phyloP scores from a whole-genome alignment of 2,888 invertebrate genomes.

The Rambutsinella grinnellia region DNA sequence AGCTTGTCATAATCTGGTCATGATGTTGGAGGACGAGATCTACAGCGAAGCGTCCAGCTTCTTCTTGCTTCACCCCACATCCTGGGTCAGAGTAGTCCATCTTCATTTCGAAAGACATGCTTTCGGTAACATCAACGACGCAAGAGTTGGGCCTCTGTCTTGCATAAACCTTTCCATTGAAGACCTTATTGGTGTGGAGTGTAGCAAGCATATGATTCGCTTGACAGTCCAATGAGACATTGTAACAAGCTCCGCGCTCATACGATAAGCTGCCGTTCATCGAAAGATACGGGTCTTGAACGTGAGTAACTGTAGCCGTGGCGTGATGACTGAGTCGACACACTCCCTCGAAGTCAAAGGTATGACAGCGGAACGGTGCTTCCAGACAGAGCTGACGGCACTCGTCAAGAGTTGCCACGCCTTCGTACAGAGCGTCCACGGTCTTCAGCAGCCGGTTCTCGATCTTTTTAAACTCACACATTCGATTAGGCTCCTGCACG shows the following conservation, averaged over 20 bases:
- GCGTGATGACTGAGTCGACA: slow-evolving; percentile 70
- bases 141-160: slow-evolving; percentile 71
- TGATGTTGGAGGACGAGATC: slow-evolving; percentile 71
- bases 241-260: slow-evolving; percentile 70
- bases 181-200: slow-evolving; percentile 70
- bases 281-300: slow-evolving; percentile 69
- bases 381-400: slow-evolving; percentile 69
- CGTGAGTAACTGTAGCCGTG: slow-evolving; percentile 68
- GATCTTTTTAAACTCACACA: slow-evolving; percentile 69
- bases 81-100: slow-evolving; percentile 70
- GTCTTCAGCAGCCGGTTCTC: slow-evolving; percentile 68
- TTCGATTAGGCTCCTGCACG: slow-evolving; percentile 68
- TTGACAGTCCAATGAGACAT: slow-evolving; percentile 70
- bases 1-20: slow-evolving; percentile 70
- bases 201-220: slow-evolving; percentile 70
- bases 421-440: slow-evolving; percentile 68
- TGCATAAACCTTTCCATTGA: slow-evolving; percentile 71
- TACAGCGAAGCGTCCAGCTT: slow-evolving; percentile 69
- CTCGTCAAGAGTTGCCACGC: slow-evolving; percentile 68
- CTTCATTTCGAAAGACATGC: slow-evolving; percentile 69
- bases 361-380: slow-evolving; percentile 69
- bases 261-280: slow-evolving; percentile 69
- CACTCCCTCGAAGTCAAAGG: slow-evolving; percentile 70
- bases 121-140: slow-evolving; percentile 69
- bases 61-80: slow-evolving; percentile 70